A percentile compares a stretch with the other conserved stretches of the same genome.
phyloP scores from a whole-genome alignment of 2,113 vertebrate species.

The Strix uralensis region DNA sequence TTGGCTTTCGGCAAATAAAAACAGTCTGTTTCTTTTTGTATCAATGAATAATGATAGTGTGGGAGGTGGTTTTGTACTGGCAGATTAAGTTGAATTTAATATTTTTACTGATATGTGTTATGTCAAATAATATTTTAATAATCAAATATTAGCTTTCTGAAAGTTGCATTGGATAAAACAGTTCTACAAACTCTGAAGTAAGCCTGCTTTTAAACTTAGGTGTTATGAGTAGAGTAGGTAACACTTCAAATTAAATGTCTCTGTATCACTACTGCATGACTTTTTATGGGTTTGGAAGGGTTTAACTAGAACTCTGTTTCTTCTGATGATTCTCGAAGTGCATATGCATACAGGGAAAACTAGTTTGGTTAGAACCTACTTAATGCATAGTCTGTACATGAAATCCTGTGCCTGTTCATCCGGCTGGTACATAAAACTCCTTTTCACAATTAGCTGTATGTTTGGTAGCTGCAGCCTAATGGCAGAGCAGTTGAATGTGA shows the following conservation, averaged over 20 bases:
- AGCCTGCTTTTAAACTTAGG: not conserved
- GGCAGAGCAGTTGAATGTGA: not conserved
- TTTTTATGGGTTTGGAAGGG: not conserved
- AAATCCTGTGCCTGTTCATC: not conserved
- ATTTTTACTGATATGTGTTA: not conserved
- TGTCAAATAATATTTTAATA: not conserved
- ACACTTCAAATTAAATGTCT: not conserved
- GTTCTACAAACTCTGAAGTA: not conserved
- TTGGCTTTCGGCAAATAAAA: slow-evolving; percentile 20
- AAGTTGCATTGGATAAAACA: not conserved
- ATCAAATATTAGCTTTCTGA: not conserved
- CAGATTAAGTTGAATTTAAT: not conserved
- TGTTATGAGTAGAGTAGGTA: not conserved
- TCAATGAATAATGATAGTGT: not conserved
- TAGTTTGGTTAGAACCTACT: not conserved
- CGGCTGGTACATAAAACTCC: not conserved
- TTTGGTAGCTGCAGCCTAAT: not conserved
- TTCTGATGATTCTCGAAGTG: not conserved
- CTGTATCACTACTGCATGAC: not conserved
- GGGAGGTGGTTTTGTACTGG: not conserved
- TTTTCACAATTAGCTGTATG: not conserved
- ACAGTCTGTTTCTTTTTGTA: not conserved
- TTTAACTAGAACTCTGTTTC: not conserved
- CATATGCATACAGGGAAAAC: not conserved
- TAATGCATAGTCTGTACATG: not conserved